Base-by-base conservation (phyloP, 2,888 invertebrate genomes). In the Danaus chrysippus region DNA sequence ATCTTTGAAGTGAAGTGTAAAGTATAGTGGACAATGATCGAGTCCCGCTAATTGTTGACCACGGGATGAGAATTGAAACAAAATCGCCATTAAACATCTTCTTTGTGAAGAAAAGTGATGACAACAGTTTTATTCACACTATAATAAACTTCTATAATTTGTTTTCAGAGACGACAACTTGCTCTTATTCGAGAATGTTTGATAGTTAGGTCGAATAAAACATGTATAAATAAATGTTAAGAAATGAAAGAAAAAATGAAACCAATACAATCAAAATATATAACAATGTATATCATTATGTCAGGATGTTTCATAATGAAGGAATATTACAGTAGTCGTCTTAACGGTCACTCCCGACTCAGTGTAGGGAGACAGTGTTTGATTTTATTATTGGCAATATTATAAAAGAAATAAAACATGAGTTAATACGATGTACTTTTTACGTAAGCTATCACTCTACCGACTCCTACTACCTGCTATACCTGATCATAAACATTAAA, bases 361-460 rank as follows among this genome's bases (percentile, higher is more conserved):
- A 34, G 2, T 34, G 23, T 5, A 34, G 23, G 6, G 23, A 34
- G 23, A 5, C 23, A 34, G 23, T 34, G 6, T 34, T 6, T 34
- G 6, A 6, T 34, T 23, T 34, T 34, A 34, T 34, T 34, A 34
- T 34, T 34, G 23, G 23, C 23, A 34, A 5, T 34, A 34, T 34
- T 34, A 6, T 34, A 6, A 34, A 34, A 34, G 23, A 34, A 2
- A 34, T 34, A 34, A 34, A 34, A 34, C 6, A 34, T 34, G 23
- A 34, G 23, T 34, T 34, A 8, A 34, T 3, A 34, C 23, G 23
- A 34, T 8, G 6, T 34, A 34, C 23, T 34, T 34, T 34, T 6
- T 10, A 34, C 56, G 23, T 46, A 57, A 57, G 44, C 46, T 19
- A 44, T 44, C 46, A 44, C 23, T 43, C 56, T 15, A 15, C 34